A percentile compares a stretch with the other conserved stretches of the same genome.
Conservation (phyloP, 1,140 invertebrate genomes). For the Zophobas morio region DNA sequence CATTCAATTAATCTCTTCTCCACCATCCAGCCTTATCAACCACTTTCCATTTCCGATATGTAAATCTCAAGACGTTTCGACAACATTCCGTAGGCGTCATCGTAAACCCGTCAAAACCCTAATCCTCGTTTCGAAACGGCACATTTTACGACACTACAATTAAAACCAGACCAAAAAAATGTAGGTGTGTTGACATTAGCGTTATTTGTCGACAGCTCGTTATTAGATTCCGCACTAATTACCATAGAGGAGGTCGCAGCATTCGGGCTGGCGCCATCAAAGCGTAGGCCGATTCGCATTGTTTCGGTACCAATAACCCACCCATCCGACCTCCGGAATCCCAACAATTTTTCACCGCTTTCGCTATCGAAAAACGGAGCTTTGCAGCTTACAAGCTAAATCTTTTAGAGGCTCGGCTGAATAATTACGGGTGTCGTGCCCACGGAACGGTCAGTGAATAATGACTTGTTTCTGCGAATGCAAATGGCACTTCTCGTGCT, state of each 20-base stretch:
- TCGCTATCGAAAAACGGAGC: conserved; percentile 7
- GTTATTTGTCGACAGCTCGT: conserved; percentile 34
- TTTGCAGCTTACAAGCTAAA: too few relatives aligned
- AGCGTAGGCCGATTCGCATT: conserved; percentile 15
- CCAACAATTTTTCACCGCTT: conserved; percentile 18
- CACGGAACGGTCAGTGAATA: too few relatives aligned
- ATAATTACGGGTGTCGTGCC: too few relatives aligned
- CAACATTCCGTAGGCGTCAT: not conserved
- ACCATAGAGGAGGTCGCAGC: conserved; percentile 26
- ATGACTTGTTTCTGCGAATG: too few relatives aligned
- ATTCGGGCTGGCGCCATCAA: conserved; percentile 4
- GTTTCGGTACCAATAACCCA: conserved; percentile 22
- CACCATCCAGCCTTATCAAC: not conserved
- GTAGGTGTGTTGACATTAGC: not conserved
- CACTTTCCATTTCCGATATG: conserved; percentile 16
- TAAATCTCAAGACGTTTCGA: not conserved
- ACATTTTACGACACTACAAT: not conserved
- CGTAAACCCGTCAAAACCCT: conserved; percentile 3
- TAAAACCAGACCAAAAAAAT: not conserved
- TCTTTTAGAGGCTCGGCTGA: too few relatives aligned
- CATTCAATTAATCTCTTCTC: not conserved
- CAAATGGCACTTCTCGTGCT: too few relatives aligned
- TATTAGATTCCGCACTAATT: conserved; percentile 37
- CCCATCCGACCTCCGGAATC: conserved; percentile 6
- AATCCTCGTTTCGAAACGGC: conserved; percentile 1